Conservation (phyloP, 2,113 vertebrate species). For the Dasyprocta punctata region DNA sequence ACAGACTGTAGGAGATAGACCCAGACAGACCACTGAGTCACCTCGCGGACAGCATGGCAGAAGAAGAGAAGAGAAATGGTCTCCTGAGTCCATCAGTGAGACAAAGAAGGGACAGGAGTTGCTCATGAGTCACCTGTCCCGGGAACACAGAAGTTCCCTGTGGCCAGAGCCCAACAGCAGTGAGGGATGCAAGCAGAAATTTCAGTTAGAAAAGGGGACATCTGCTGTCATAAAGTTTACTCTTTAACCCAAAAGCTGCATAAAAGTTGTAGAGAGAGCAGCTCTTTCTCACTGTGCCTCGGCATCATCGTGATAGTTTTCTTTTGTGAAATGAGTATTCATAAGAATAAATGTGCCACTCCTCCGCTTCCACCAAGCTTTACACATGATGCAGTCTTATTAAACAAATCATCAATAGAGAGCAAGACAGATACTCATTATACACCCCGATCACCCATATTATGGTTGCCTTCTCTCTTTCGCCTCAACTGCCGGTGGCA, state of each 20-base stretch:
- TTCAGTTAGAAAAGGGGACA: neutral
- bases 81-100: neutral
- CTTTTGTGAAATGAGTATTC: constrained; percentile 76
- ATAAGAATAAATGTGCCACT: constrained; percentile 69
- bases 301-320: neutral
- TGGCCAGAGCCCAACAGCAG: neutral
- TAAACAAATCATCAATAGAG: constrained; percentile 62
- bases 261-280: neutral
- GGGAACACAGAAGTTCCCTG: accelerated
- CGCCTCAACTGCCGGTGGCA: constrained; percentile 75
- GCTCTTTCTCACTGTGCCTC: neutral
- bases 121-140: neutral
- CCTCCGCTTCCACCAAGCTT: constrained; percentile 60
- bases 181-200: neutral
- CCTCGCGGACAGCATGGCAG: accelerated
- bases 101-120: neutral
- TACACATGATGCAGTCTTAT: constrained; percentile 68
- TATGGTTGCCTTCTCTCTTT: constrained; percentile 64
- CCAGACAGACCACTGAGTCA: neutral
- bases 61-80: neutral
- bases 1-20: neutral
- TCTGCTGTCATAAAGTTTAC: neutral
- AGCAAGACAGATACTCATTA: constrained; percentile 64
- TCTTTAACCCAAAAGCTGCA: neutral
- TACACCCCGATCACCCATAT: neutral